Conservation (phyloP, 2,888 invertebrate genomes). For the Lapara coniferarum region DNA sequence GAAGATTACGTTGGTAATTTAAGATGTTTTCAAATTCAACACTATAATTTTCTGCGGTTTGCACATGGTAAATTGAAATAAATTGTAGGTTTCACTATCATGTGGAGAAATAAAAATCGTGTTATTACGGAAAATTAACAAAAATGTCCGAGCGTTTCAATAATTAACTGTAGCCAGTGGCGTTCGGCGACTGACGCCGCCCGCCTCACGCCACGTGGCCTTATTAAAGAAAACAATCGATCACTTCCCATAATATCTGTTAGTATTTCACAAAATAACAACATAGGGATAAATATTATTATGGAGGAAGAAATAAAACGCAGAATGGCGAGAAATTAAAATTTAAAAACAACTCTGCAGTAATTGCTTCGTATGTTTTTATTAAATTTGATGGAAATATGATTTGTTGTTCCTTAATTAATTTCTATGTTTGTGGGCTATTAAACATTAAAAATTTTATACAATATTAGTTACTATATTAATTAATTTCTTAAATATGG, state of each 20-base stretch:
- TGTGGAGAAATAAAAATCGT: slow-evolving; percentile 41
- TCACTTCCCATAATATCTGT: slow-evolving; percentile 24
- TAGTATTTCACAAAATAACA: slow-evolving; percentile 30
- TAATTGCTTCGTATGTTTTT: slow-evolving; percentile 57
- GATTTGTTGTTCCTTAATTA: slow-evolving; percentile 65
- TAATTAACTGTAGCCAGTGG: slow-evolving; percentile 39
- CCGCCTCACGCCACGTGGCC: slow-evolving; percentile 33
- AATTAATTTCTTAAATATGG: too few species aligned
- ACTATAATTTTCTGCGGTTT: slow-evolving; percentile 53
- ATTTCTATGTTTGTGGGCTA: slow-evolving; percentile 60
- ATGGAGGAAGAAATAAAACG: slow-evolving; percentile 17
- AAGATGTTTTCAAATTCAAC: slow-evolving; percentile 44
- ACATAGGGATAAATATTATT: slow-evolving; percentile 20
- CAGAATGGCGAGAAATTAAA: slow-evolving; percentile 48
- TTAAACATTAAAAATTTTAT: too few species aligned
- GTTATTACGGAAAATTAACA: slow-evolving; percentile 50
- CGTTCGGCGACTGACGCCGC: slow-evolving; percentile 26
- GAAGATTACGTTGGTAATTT: slow-evolving; percentile 44
- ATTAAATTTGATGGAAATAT: slow-evolving; percentile 60
- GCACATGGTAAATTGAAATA: slow-evolving; percentile 52
- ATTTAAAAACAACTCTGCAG: slow-evolving; percentile 54
- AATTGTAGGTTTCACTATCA: slow-evolving; percentile 50
- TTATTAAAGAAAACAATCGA: slow-evolving; percentile 35
- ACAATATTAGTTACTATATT: too few species aligned
- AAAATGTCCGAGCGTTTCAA: slow-evolving; percentile 42